Base-by-base conservation (phyloP, 2,888 invertebrate genomes). In the Rotaria macrura region DNA sequence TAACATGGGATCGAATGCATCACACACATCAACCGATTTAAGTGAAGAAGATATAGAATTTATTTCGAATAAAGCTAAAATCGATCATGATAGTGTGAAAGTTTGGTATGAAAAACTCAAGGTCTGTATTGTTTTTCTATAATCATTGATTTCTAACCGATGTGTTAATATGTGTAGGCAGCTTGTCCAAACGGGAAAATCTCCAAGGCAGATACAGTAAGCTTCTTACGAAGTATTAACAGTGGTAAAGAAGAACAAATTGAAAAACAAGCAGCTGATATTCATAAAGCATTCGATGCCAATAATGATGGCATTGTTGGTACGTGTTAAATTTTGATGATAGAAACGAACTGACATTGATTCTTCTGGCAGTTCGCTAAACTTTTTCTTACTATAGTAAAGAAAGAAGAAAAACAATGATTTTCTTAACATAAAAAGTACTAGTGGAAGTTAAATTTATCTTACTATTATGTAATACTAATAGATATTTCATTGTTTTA, bases 21-120 rank as follows among this genome's bases (percentile, higher is more conserved):
- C 43, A 65, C 65, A 65, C 12, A 10, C 40, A 79, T 34, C 79
- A 40, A 43, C 43, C n/a, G 79, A 79, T 43, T 79, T 79, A 43
- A 79, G 79, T 6, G 43, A 40, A 79, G 79, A 79, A 12, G 79
- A 79, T 43, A 43, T 79, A 10, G 79, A 79, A 43, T 79, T 79
- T 25, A 79, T 79, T 43, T 79, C 79, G 12, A 79, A 43, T 25
- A 79, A 79, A 79, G 40, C 79, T 6, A 79, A 79, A 79, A 40
- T 79, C n/a, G 79, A 79, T 43, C 43, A 40, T n/a, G 79, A 79
- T 25, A 43, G 43, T 25, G 79, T 79, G 1, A 12, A n/a, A 79
- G 79, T 43, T 43, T 79, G 79, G 79, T 79, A 79, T 79, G 79
- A 79, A 79, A 79, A 79, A n/a, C 43, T 79, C 10, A 79, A 79